Conservation (phyloP, 2,888 invertebrate species). For the Aspidiotus rigidus region DNA sequence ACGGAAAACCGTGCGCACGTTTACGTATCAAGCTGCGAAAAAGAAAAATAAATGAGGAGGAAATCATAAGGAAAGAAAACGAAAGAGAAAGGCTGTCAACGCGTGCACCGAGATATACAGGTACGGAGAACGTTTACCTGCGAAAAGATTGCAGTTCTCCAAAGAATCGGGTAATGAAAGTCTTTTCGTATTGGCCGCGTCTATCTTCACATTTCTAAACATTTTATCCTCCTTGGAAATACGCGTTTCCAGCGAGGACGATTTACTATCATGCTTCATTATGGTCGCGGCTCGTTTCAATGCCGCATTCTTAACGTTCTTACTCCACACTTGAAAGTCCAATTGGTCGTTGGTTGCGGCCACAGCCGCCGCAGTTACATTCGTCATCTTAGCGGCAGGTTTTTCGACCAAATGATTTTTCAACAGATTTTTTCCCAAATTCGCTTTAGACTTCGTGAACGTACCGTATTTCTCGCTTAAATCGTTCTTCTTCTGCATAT, state of each 20-base stretch:
- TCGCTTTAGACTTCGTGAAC: slow-evolving; percentile 24
- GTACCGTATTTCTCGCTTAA: slow-evolving; percentile 16
- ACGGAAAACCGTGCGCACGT: too few species aligned
- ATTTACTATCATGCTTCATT: slow-evolving; percentile 19
- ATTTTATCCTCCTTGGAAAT: slow-evolving; percentile 3
- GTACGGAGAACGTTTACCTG: slow-evolving; percentile 15
- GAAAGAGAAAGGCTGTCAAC: slow-evolving; percentile 12
- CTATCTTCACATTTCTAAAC: neutral
- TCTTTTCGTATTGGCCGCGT: slow-evolving; percentile 5
- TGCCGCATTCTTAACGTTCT: slow-evolving; percentile 11
- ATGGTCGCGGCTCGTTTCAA: slow-evolving; percentile 20
- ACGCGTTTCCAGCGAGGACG: neutral
- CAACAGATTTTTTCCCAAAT: slow-evolving; percentile 21
- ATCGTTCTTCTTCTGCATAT: neutral
- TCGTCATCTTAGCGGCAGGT: slow-evolving; percentile 12
- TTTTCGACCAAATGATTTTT: slow-evolving; percentile 16
- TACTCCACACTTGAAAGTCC: slow-evolving; percentile 9
- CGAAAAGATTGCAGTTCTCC: neutral
- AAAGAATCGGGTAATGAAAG: slow-evolving; percentile 26
- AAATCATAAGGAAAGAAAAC: slow-evolving; percentile 16
- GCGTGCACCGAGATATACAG: slow-evolving; percentile 1
- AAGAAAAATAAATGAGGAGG: neutral
- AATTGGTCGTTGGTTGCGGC: neutral
- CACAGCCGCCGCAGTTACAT: neutral
- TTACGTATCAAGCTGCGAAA: too few species aligned